phyloP scores from a whole-genome alignment of 2,797 vertebrate species.

The Merluccius polli region DNA sequence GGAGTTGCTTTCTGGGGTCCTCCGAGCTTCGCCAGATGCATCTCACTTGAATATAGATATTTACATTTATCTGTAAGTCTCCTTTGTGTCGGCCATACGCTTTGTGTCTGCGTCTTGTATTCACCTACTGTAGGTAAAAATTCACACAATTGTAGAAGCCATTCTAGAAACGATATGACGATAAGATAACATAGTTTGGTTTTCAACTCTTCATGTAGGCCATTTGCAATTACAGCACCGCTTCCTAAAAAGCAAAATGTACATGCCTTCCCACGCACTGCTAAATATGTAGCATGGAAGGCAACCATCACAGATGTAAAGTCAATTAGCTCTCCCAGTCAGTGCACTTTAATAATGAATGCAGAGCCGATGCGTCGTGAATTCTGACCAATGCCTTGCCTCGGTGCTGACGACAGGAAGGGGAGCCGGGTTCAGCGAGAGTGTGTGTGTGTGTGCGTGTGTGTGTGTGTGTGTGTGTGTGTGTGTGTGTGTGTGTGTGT shows the following conservation, averaged over 20 bases:
- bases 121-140: not conserved
- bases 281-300: no score
- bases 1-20: slow-evolving; percentile 96
- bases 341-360: slow-evolving; percentile 64
- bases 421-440: slow-evolving; percentile 40
- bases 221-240: not conserved
- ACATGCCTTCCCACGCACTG: no score
- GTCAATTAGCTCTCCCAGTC: slow-evolving; percentile 43
- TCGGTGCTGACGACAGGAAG: slow-evolving; percentile 36
- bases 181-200: not conserved
- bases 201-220: not conserved
- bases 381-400: slow-evolving; percentile 60
- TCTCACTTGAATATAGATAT: slow-evolving; percentile 95
- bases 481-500: slow-evolving; percentile 43
- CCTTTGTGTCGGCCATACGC: not conserved
- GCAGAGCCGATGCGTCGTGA: slow-evolving; percentile 54
- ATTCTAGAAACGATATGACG: not conserved
- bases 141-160: not conserved
- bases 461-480: slow-evolving; percentile 40
- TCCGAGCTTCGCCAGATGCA: slow-evolving; percentile 98
- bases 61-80: slow-evolving; percentile 96
- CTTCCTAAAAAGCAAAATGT: no score
- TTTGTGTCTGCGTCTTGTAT: not conserved
- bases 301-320: not conserved
- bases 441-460: slow-evolving; percentile 42